Evolutionary conservation across 2,113 vertebrate genomes (phyloP).

Genomic region (Pseudopodoces humilis): DNA sequence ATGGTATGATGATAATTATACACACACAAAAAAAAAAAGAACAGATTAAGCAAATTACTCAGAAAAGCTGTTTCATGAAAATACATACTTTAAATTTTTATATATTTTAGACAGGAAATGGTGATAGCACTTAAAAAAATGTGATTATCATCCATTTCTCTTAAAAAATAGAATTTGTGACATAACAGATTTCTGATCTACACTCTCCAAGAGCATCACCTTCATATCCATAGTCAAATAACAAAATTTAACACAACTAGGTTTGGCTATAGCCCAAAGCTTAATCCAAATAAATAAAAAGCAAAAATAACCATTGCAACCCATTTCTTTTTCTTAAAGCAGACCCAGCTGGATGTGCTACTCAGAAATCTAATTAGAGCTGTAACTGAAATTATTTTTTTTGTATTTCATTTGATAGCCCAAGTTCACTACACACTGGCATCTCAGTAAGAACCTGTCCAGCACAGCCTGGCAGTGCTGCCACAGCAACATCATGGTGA

Average conservation of each 20-base stretch:
- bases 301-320: background rate
- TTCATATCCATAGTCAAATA: background rate
- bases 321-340: background rate
- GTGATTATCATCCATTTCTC: background rate
- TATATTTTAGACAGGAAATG: background rate
- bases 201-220: background rate
- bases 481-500: background rate
- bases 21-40: background rate
- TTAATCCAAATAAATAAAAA: background rate
- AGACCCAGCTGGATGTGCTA: background rate
- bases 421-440: background rate
- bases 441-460: background rate
- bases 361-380: background rate
- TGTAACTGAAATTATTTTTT: background rate
- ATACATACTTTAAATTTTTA: background rate
- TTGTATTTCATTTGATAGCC: background rate
- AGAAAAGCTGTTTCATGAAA: background rate
- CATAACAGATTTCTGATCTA: background rate
- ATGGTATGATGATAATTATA: background rate
- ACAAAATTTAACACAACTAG: background rate
- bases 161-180: background rate
- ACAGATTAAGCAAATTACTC: background rate
- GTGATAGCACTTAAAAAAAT: background rate
- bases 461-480: background rate
- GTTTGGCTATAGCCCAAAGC: background rate